phyloP scores from a whole-genome alignment of 1,140 invertebrate species.

The Triops cancriformis region DNA sequence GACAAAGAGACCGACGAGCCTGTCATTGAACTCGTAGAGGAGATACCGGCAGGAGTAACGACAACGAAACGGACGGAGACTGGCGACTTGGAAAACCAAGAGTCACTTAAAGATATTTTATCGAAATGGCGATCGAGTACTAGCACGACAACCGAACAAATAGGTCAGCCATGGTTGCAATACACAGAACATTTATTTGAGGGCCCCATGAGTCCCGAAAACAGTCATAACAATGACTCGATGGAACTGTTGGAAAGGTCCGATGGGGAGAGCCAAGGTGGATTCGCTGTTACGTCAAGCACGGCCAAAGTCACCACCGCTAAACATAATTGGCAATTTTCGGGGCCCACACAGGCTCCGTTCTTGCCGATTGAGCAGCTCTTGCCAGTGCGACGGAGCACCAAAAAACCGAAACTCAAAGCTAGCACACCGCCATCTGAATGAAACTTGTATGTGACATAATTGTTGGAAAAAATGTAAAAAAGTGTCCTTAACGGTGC shows the following conservation, averaged over 20 bases:
- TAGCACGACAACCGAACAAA: neutral
- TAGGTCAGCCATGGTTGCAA: neutral
- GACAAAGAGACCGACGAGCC: neutral
- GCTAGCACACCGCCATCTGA: neutral
- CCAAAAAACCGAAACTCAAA: neutral
- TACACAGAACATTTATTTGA: constrained; percentile 3
- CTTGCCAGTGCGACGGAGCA: neutral
- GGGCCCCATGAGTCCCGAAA: neutral
- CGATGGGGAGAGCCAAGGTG: neutral
- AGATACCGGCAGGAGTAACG: neutral
- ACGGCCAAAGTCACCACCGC: neutral
- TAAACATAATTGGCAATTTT: neutral
- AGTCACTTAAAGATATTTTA: neutral
- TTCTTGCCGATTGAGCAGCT: neutral
- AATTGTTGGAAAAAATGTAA: neutral
- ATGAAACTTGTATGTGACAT: neutral
- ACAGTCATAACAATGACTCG: neutral
- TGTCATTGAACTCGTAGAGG: neutral
- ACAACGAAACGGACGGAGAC: neutral
- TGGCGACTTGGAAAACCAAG: neutral
- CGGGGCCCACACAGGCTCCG: neutral
- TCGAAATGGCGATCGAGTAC: neutral
- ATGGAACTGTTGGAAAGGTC: neutral
- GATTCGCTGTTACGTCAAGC: neutral
- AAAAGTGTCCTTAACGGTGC: neutral